phyloP scores from a whole-genome alignment of 1,140 invertebrate genomes.

The Helicorthomorpha holstii region DNA sequence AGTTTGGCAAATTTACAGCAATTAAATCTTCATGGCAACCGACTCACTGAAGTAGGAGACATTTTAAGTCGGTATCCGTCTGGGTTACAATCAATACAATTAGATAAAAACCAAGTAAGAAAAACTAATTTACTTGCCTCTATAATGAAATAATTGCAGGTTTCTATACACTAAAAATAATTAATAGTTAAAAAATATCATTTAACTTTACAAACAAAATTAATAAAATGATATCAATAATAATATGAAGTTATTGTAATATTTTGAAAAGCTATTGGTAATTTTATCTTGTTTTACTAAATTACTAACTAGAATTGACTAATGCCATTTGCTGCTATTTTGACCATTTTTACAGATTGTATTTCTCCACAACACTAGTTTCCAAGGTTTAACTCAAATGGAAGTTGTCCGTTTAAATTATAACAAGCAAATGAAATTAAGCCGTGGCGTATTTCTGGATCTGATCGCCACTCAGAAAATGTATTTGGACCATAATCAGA shows the following conservation, averaged over 20 bases:
- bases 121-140: too few relatives aligned
- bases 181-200: too few relatives aligned
- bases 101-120: slow-evolving; percentile 67
- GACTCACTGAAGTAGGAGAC: slow-evolving; percentile 54
- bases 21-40: slow-evolving; percentile 70
- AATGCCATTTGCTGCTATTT: too few relatives aligned
- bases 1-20: slow-evolving; percentile 67
- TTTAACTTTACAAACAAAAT: too few relatives aligned
- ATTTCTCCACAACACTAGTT: slow-evolving; percentile 54
- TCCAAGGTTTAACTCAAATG: slow-evolving; percentile 55
- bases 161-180: too few relatives aligned
- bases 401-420: slow-evolving; percentile 72
- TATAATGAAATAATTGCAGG: too few relatives aligned
- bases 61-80: slow-evolving; percentile 45
- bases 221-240: too few relatives aligned
- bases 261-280: too few relatives aligned
- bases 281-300: too few relatives aligned
- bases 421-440: slow-evolving; percentile 55
- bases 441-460: slow-evolving; percentile 52
- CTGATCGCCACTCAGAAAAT: slow-evolving; percentile 52
- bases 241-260: too few relatives aligned
- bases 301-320: too few relatives aligned
- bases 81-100: slow-evolving; percentile 63
- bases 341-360: too few relatives aligned
- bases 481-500: slow-evolving; percentile 66